phyloP scores from a whole-genome alignment of 2,113 vertebrate species.

The Nycticorax nycticorax region DNA sequence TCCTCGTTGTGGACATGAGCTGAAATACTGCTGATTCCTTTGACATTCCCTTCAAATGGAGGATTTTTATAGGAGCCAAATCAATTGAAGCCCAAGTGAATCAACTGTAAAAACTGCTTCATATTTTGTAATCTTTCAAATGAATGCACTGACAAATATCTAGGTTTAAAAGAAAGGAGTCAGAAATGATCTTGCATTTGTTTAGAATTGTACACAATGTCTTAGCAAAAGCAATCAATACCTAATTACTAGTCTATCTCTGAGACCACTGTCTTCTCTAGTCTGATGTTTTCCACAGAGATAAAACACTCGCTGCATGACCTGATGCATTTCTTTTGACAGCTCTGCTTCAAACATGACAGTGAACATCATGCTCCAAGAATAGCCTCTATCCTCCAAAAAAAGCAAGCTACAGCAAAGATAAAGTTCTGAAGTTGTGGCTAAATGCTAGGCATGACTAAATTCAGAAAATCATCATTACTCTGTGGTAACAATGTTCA shows the following conservation, averaged over 20 bases:
- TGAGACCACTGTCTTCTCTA: constrained; percentile 28
- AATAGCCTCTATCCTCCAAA: constrained; percentile 3
- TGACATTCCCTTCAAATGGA: constrained; percentile 30
- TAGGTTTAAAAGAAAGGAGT: constrained; percentile 60
- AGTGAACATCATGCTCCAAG: constrained; percentile 33
- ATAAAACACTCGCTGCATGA: constrained; percentile 62
- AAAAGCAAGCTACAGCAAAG: background rate
- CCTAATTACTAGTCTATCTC: constrained; percentile 74
- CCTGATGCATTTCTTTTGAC: constrained; percentile 70
- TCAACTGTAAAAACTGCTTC: constrained; percentile 45
- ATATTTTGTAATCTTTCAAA: constrained; percentile 65
- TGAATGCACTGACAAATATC: constrained; percentile 60
- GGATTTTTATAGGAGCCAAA: background rate
- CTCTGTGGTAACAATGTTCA: background rate
- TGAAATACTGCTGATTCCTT: background rate
- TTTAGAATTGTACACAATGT: constrained; percentile 67
- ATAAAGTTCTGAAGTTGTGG: background rate
- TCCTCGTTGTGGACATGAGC: background rate
- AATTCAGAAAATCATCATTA: background rate
- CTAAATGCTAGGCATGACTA: background rate
- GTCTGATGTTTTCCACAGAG: constrained; percentile 68
- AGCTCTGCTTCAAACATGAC: constrained; percentile 51
- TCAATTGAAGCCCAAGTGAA: constrained; percentile 52
- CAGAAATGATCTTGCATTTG: constrained; percentile 67
- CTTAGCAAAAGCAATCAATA: constrained; percentile 77